These are phyloP conservation scores for Loris lydekkerianus DNA, from an alignment of 2,797 vertebrate species.

Conservation along the genomic window DNA sequence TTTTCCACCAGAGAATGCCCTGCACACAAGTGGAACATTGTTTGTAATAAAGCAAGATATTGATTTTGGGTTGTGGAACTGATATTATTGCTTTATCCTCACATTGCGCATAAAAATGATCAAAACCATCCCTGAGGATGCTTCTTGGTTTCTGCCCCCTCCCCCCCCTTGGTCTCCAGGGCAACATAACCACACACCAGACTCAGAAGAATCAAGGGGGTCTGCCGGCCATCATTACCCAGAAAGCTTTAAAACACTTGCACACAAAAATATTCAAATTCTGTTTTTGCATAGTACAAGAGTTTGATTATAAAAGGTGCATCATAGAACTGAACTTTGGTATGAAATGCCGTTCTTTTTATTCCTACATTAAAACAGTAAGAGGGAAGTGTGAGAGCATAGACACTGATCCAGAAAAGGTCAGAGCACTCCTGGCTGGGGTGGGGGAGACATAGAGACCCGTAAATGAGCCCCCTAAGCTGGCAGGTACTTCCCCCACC, in stretches of 20 bases:
- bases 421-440: rapidly evolving
- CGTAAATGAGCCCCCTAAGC: not conserved
- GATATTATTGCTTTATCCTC: not conserved
- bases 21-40: no score
- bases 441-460: not conserved
- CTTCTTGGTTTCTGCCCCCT: not conserved
- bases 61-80: not conserved
- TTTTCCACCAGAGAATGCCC: not conserved
- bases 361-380: not conserved
- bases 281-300: not conserved
- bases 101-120: not conserved
- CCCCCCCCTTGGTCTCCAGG: no score
- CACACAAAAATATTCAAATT: not conserved
- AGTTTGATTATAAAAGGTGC: not conserved
- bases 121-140: not conserved
- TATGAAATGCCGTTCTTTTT: not conserved
- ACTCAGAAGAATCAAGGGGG: no score
- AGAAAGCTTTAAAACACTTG: rapidly evolving
- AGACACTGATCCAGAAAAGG: not conserved
- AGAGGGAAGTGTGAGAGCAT: not conserved
- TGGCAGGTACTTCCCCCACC: no score
- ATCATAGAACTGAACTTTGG: not conserved
- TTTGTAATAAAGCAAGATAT: not conserved
- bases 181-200: no score
- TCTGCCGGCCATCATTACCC: rapidly evolving